Evolutionary conservation across 2,888 invertebrate species (phyloP).

Genomic region (Adelognathus sp.): DNA sequence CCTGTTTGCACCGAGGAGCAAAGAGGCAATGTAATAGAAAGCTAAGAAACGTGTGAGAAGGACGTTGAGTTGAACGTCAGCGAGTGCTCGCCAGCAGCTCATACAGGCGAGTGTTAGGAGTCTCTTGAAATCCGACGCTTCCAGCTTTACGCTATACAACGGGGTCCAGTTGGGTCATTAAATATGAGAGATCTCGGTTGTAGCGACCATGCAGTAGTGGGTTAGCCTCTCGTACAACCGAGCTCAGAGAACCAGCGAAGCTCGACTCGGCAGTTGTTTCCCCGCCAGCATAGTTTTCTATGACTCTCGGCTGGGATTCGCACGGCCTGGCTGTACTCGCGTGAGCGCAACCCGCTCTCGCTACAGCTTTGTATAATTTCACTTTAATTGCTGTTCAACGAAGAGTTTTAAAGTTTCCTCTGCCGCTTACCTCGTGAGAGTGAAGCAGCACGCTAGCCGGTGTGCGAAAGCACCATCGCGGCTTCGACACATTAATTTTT

Average conservation of each 20-base stretch:
- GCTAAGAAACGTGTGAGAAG: background rate
- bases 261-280: constrained; percentile 55
- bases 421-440: constrained; percentile 52
- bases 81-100: background rate
- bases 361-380: constrained; percentile 75
- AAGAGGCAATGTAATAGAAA: background rate
- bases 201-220: constrained; percentile 26
- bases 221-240: background rate
- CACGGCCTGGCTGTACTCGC: constrained; percentile 13
- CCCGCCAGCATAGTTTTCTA: constrained; percentile 51
- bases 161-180: constrained; percentile 73
- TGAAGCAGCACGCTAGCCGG: constrained; percentile 13
- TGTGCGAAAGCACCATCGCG: constrained; percentile 38
- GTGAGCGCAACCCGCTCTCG: constrained; percentile 38
- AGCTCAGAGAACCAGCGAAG: constrained; percentile 21
- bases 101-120: constrained; percentile 24
- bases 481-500: constrained; percentile 41
- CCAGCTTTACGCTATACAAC: constrained; percentile 70
- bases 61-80: constrained; percentile 5
- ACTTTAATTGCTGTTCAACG: constrained; percentile 76
- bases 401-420: constrained; percentile 71
- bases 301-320: constrained; percentile 51
- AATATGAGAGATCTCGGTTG: constrained; percentile 74
- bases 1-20: background rate
- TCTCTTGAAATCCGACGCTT: constrained; percentile 72